Base-by-base conservation (phyloP, 1,140 invertebrate species). In the Daktulosphaira vitifoliae region DNA sequence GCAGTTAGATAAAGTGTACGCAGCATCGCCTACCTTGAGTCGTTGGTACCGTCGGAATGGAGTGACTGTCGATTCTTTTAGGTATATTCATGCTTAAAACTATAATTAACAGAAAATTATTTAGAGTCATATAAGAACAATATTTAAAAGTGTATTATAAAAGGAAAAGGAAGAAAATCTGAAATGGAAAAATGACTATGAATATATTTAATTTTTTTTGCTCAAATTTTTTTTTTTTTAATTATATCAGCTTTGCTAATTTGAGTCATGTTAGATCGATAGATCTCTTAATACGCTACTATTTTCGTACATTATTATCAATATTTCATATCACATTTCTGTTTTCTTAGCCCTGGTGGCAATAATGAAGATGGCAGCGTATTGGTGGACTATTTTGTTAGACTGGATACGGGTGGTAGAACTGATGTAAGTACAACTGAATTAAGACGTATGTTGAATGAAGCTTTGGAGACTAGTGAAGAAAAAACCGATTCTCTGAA, bases 321-420 rank as follows among this genome's bases (percentile, higher is more conserved):
- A 33, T 33, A 33, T 33, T 33, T 33, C 11, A 6, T 11, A 33
- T 33, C 5, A 33, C 29, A 33, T 39, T 39, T 39, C n/a, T 9
- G 8, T n/a, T 9, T 8, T 9, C 8, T 39, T 8, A 39, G n/a
- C 15, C 44, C n/a, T 48, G n/a, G 44, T 7, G 44, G n/a, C 44
- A n/a, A n/a, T 48, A 15, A 5, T 15, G 44, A 48, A 5, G 29
- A 13, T 73, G 89, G 89, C 65, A 91, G 88, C 68, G 84, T 92
- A n/a, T 74, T 93, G 11, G 90, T 91, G 1, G 90, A 92, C 73
- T 93, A 90, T 72, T 86, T 90, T 68, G 84, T 93, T 4, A 86
- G 90, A 75, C 72, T 93, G 50, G 83, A 82, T 66, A 33, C 29
- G 29, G 84, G 90, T 69, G 76, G 90, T 3, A 81, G 82, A n/a